These are phyloP conservation scores for Drosophila pseudoananassae DNA, from an alignment of 1,140 invertebrate species.

Conservation along the genomic window DNA sequence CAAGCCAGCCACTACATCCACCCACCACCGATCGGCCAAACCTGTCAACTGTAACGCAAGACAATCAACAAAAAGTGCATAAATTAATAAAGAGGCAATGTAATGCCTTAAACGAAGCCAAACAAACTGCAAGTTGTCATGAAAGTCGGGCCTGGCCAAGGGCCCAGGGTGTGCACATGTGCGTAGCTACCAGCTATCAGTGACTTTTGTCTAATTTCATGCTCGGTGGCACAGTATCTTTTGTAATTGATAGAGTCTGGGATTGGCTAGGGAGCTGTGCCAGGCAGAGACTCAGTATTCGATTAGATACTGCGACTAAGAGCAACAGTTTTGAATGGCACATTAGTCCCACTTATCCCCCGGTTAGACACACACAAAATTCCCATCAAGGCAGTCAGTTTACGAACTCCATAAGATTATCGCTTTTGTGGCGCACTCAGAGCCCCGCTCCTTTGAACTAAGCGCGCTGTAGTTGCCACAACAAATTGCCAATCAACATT, in stretches of 20 bases:
- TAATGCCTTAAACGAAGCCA: constrained; percentile 39
- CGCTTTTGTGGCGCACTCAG: too few species aligned
- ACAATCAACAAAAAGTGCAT: constrained; percentile 74
- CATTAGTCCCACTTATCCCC: not conserved
- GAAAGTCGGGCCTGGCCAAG: constrained; percentile 51
- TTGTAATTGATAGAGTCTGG: constrained; percentile 64
- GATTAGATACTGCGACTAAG: not conserved
- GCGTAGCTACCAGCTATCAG: not conserved
- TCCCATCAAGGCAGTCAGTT: constrained; percentile 15
- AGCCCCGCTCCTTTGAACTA: constrained; percentile 29
- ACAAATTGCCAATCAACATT: constrained; percentile 68
- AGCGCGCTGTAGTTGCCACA: constrained; percentile 47
- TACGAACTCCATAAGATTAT: constrained; percentile 37
- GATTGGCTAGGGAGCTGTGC: not conserved
- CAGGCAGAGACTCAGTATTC: not conserved
- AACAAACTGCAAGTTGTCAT: constrained; percentile 39
- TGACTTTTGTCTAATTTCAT: constrained; percentile 66
- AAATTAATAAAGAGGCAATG: constrained; percentile 65
- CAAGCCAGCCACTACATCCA: constrained; percentile 19
- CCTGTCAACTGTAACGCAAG: constrained; percentile 79
- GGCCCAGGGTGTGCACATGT: constrained; percentile 14
- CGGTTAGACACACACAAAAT: not conserved
- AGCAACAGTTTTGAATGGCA: not conserved
- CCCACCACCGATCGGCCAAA: constrained; percentile 25
- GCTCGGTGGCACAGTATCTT: constrained; percentile 68